Evolutionary conservation across 2,797 vertebrate species (phyloP), one percentile per base, ranked within the genome.

Genomic region (Enteromius treurensis): DNA sequence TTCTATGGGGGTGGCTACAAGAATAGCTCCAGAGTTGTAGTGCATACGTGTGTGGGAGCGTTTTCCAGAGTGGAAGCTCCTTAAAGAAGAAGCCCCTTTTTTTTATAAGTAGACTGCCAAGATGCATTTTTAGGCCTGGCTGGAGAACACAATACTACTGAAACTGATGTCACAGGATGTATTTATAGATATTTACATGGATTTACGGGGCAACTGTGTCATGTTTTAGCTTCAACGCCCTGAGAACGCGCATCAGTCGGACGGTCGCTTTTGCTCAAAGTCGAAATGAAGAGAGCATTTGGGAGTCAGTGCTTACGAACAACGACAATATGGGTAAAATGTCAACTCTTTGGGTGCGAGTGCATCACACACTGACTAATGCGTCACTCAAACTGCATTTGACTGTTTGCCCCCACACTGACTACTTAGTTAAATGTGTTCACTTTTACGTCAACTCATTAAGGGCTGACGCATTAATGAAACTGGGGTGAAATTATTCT

Each of bases 21-120:
- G 91, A 95, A 95, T 91, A 91, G 94, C 92, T 84, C 80, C 75
- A 79, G 90, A 93, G 92, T 95, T 94, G 94, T 95, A 94, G 91
- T 86, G 90, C 90, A 81, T 37, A 88, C 82, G 84, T 91, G 93
- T 94, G 93, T 90, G 93, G 92, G 94, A 88, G 90, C 80, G 81
- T 88, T 90, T 86, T 89, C 89, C 87, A 88, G 88, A 88, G 89
- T 90, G 87, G 87, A 83, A 84, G 84, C 84, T 76, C 85, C 91
- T 90, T 89, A 86, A 60, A 78, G 90, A 90, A 86, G 85, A 85
- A 88, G 87, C 26, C 83, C 37, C 37, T 37, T 37, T 37, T 37
- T 91, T 94, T 92, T 93, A 91, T 91, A 94, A 93, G 86, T 90
- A 65, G 86, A 88, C 87, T 91, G 90, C 88, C 89, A 91, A 91